Percentiles rank a stretch among this genome's conserved stretches.
Evolutionary conservation across 2,888 invertebrate genomes (phyloP).

Genomic region (Lithophane leautieri): DNA sequence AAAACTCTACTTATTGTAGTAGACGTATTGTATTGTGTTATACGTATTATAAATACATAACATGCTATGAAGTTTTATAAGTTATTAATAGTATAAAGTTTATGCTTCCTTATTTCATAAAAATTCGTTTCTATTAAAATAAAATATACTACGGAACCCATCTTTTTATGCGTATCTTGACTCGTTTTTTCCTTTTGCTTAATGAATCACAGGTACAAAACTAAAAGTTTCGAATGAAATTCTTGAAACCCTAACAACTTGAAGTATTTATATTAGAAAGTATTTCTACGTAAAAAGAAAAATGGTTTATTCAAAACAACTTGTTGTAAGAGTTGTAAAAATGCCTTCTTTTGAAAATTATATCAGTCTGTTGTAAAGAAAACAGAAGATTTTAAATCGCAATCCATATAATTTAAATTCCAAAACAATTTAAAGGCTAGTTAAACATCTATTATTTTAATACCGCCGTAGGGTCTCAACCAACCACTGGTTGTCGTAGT

Average conservation of each 20-base stretch:
- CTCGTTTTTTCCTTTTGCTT: conserved; percentile 44
- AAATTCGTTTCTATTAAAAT: neutral
- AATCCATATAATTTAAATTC: neutral
- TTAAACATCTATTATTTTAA: no score
- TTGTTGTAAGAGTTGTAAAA: neutral
- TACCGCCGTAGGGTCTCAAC: no score
- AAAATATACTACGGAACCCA: neutral
- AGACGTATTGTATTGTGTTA: no score
- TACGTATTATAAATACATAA: no score
- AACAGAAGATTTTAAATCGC: neutral
- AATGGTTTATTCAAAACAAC: conserved; percentile 18
- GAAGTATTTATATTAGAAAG: conserved; percentile 41
- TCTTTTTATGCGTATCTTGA: neutral
- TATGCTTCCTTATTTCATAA: no score
- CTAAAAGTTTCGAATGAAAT: conserved; percentile 49
- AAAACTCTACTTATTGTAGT: no score
- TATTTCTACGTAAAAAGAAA: conserved; percentile 22
- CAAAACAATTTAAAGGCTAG: neutral
- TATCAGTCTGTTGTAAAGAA: neutral
- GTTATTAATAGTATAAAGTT: neutral
- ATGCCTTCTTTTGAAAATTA: neutral
- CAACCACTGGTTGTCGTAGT: no score
- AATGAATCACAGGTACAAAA: conserved; percentile 51
- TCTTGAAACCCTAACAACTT: conserved; percentile 31
- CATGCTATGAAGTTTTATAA: no score